Evolutionary conservation across 2,888 invertebrate species (phyloP).

Genomic region (Drosophila planitibia): DNA sequence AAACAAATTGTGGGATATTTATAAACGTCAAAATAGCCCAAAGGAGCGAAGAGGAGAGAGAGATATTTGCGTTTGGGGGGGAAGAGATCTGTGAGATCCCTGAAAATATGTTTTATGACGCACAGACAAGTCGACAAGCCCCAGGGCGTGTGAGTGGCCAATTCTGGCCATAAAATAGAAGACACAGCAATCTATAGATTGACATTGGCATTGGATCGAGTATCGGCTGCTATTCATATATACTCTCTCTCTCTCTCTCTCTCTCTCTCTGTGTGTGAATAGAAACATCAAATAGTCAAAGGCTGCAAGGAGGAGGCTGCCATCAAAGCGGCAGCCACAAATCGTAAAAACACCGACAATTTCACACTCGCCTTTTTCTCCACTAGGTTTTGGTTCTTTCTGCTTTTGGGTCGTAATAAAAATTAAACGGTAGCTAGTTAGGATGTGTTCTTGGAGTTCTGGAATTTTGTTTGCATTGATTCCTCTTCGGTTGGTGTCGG

Average conservation of each 20-base stretch:
- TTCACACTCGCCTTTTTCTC: slow-evolving; percentile 69
- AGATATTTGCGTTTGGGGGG: not conserved
- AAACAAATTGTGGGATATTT: slow-evolving; percentile 80
- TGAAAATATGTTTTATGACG: slow-evolving; percentile 64
- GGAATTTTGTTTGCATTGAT: slow-evolving; percentile 69
- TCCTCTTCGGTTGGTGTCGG: slow-evolving; percentile 33
- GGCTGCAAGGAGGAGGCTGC: slow-evolving; percentile 17
- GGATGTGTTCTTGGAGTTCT: slow-evolving; percentile 64
- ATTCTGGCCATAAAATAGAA: slow-evolving; percentile 41
- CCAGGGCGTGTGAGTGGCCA: slow-evolving; percentile 57
- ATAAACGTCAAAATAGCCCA: slow-evolving; percentile 82
- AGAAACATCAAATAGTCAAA: slow-evolving; percentile 74
- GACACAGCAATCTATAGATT: slow-evolving; percentile 33
- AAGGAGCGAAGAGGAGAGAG: slow-evolving; percentile 24
- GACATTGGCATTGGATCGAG: slow-evolving; percentile 55
- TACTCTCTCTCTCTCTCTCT: not conserved
- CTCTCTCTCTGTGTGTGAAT: slow-evolving; percentile 63
- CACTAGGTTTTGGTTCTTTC: not conserved
- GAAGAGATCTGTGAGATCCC: slow-evolving; percentile 26
- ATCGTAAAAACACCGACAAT: slow-evolving; percentile 72
- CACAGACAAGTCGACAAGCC: slow-evolving; percentile 1
- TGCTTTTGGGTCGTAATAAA: slow-evolving; percentile 67
- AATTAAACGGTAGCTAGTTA: slow-evolving; percentile 82
- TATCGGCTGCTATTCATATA: not conserved
- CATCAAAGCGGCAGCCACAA: slow-evolving; percentile 67